phyloP scores from a whole-genome alignment of 1,140 invertebrate genomes.

The Halyomorpha halys region DNA sequence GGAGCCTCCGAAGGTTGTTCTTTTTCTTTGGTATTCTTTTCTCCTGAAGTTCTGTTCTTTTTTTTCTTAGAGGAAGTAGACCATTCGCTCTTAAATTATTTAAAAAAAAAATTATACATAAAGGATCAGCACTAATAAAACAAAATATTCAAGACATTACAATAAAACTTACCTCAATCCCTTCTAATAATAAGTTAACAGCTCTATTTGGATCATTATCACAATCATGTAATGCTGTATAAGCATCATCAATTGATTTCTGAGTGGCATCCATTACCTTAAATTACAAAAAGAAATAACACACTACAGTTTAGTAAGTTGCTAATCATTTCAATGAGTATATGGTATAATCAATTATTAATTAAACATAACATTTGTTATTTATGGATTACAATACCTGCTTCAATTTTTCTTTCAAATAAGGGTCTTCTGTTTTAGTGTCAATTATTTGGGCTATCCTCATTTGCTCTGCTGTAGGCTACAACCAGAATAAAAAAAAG shows the following conservation, averaged over 20 bases:
- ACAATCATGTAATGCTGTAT: constrained; percentile 69
- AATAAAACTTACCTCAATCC: constrained; percentile 35
- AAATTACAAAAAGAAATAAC: not conserved
- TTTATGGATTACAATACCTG: constrained; percentile 33
- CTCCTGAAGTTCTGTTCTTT: constrained; percentile 48
- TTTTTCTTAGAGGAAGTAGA: constrained; percentile 73
- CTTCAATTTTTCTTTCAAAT: constrained; percentile 58
- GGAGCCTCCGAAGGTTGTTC: constrained; percentile 34
- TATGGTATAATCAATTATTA: too few relatives aligned
- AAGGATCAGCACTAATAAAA: not conserved
- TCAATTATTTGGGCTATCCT: constrained; percentile 59
- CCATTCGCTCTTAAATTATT: constrained; percentile 54
- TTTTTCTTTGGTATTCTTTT: constrained; percentile 27
- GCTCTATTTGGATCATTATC: constrained; percentile 67
- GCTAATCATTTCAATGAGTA: not conserved
- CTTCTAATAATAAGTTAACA: constrained; percentile 64
- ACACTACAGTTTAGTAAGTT: not conserved
- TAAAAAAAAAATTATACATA: not conserved
- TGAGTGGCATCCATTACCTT: constrained; percentile 68
- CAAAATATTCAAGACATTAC: not conserved
- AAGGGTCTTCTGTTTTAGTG: constrained; percentile 51
- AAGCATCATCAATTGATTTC: constrained; percentile 69
- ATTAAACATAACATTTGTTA: too few relatives aligned
- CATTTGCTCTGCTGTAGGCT: constrained; percentile 49
- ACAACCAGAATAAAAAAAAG: constrained; percentile 16